Evolutionary conservation across 2,797 vertebrate genomes (phyloP), one percentile per base, ranked within the genome.

Genomic region (Taenioides sp.): DNA sequence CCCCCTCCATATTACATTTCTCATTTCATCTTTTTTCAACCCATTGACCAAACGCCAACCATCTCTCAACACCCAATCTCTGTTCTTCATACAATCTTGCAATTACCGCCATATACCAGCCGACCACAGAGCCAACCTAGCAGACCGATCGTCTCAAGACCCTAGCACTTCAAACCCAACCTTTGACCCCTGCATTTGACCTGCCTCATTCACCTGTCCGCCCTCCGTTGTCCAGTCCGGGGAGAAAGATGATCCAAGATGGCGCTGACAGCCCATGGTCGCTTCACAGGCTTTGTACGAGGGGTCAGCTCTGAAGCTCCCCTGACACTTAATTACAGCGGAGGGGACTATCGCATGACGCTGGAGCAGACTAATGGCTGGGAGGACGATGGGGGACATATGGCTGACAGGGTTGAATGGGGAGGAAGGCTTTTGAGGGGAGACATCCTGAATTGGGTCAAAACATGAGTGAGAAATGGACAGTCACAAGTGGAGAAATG

Each of bases 151-250:
- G 12, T 84, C 76, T 84, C 75, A 81, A 63, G 79, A 57, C 79
- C 82, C 75, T 4, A 64, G 86, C 85, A 78, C 87, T 84, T 89
- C 86, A 88, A 86, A 86, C 78, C 78, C 0, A 74, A 91, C 88
- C 88, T 20, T 63, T 88, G 88, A 87, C 88, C 87, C 66, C 69
- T 40, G 14, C 4, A 4, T 74, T 78, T 70, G 79, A 72, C 82
- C 77, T 69, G 72, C 83, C 74, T 80, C 37, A 84, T 70, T 87
- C 86, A 86, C 84, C 86, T 84, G 79, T 82, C 87, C 79, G 76
- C 67, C 78, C 78, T 71, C 71, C 72, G 54, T 72, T n/a, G 20
- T 52, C 67, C 75, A 1, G 47, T 63, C 59, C 57, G 28, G 76
- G 9, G 66, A 61, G 88, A 87, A 87, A 90, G 79, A 80, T 18